These are phyloP conservation scores for Dryas iulia DNA, from an alignment of 1,140 invertebrate species.

Conservation along the genomic window DNA sequence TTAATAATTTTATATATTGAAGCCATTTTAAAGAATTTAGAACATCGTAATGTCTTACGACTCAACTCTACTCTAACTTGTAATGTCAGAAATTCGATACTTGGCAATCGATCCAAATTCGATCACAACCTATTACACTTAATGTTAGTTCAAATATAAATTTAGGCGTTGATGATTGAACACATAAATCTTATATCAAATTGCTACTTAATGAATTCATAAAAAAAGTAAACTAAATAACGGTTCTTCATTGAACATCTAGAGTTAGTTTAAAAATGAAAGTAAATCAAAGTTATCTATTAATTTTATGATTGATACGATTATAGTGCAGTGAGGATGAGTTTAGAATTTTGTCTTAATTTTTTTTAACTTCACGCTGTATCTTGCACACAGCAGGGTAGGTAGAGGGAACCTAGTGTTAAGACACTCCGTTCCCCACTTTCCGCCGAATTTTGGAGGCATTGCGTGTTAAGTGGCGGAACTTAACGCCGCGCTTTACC, in stretches of 20 bases:
- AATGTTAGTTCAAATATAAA: slow-evolving; percentile 30
- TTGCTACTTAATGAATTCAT: slow-evolving; percentile 19
- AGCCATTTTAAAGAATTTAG: not conserved
- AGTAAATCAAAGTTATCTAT: not conserved
- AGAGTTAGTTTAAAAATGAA: not conserved
- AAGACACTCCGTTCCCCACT: too few species aligned
- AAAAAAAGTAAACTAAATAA: slow-evolving; percentile 10
- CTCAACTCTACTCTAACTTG: not conserved
- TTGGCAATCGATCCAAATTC: slow-evolving; percentile 45
- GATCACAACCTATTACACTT: slow-evolving; percentile 28
- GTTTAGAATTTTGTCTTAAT: not conserved
- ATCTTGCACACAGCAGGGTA: too few species aligned
- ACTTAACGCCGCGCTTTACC: too few species aligned
- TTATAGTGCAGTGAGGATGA: not conserved
- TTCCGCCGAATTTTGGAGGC: too few species aligned
- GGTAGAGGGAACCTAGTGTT: too few species aligned
- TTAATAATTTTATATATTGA: not conserved
- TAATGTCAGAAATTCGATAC: slow-evolving; percentile 25
- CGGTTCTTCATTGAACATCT: not conserved
- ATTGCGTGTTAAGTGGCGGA: too few species aligned
- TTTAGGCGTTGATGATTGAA: slow-evolving; percentile 20
- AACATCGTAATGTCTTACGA: slow-evolving; percentile 5
- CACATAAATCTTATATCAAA: slow-evolving; percentile 27
- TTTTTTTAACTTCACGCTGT: too few species aligned
- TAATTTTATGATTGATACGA: not conserved